phyloP scores from a whole-genome alignment of 2,113 vertebrate species.

The Ariopsis seemanni region DNA sequence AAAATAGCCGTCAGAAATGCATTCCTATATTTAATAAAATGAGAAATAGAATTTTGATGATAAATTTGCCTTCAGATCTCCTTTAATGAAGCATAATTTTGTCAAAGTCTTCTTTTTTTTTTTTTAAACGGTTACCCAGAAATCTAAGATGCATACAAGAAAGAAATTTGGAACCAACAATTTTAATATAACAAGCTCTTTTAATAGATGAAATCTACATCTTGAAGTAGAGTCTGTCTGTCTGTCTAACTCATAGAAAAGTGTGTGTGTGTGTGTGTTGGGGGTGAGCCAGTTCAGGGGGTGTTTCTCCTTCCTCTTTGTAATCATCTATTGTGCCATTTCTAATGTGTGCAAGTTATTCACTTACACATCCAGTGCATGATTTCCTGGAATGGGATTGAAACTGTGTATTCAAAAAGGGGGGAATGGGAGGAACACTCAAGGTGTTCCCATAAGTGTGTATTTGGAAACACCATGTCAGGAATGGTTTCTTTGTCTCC shows the following conservation, averaged over 20 bases:
- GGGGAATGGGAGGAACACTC: background rate
- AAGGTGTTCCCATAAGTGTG: slow-evolving; percentile 29
- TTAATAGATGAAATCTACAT: background rate
- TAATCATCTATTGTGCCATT: slow-evolving; percentile 53
- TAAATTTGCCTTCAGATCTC: too few relatives aligned
- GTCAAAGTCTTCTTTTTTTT: background rate
- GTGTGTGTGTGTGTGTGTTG: background rate
- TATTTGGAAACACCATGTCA: slow-evolving; percentile 41
- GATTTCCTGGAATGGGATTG: slow-evolving; percentile 61
- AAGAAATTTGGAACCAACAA: background rate
- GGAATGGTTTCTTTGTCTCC: background rate
- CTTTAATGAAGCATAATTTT: background rate
- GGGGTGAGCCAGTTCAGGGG: background rate
- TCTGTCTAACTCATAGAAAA: too few relatives aligned
- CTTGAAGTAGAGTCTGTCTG: background rate
- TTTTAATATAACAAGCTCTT: background rate
- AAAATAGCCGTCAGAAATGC: too few relatives aligned
- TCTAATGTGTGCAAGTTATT: slow-evolving; percentile 51
- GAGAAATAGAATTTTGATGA: too few relatives aligned
- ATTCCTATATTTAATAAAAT: too few relatives aligned
- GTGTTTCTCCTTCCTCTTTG: slow-evolving; percentile 4
- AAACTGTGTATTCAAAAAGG: background rate
- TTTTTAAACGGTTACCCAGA: background rate
- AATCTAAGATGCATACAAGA: background rate
- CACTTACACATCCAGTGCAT: slow-evolving; percentile 52